These are phyloP conservation scores for Bergia sp. DNA, from an alignment of 92 coral and sea anemone species.

Conservation along the genomic window DNA sequence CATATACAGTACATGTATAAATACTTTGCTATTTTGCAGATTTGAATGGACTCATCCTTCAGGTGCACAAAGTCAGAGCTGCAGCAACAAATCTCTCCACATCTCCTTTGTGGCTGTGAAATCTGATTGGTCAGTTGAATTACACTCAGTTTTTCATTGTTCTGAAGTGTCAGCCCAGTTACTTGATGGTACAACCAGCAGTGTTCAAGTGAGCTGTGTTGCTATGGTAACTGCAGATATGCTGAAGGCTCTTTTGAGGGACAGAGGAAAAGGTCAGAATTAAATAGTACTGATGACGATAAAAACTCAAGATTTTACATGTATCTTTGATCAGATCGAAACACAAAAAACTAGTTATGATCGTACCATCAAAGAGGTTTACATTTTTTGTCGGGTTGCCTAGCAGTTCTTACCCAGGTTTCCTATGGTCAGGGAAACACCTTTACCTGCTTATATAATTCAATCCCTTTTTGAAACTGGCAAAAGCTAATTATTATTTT, in stretches of 20 bases:
- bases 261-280: constrained; percentile 84
- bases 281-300: no score
- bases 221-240: constrained; percentile 65
- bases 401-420: no score
- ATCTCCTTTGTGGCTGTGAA: constrained; percentile 52
- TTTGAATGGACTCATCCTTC: constrained; percentile 59
- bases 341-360: no score
- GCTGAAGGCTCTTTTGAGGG: constrained; percentile 70
- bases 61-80: constrained; percentile 24
- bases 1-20: no score
- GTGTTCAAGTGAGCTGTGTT: constrained; percentile 49
- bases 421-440: no score
- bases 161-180: background rate
- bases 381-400: no score
- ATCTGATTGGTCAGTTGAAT: constrained; percentile 39
- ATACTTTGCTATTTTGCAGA: constrained; percentile 32
- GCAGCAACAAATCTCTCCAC: background rate
- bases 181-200: background rate
- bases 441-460: no score
- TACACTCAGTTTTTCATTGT: constrained; percentile 26
- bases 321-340: no score
- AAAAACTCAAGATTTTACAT: no score
- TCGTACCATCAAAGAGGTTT: no score
- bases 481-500: no score
- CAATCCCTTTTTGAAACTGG: no score